Evolutionary conservation across 2,797 vertebrate genomes (phyloP).

Genomic region (Ceyx erithaca): DNA sequence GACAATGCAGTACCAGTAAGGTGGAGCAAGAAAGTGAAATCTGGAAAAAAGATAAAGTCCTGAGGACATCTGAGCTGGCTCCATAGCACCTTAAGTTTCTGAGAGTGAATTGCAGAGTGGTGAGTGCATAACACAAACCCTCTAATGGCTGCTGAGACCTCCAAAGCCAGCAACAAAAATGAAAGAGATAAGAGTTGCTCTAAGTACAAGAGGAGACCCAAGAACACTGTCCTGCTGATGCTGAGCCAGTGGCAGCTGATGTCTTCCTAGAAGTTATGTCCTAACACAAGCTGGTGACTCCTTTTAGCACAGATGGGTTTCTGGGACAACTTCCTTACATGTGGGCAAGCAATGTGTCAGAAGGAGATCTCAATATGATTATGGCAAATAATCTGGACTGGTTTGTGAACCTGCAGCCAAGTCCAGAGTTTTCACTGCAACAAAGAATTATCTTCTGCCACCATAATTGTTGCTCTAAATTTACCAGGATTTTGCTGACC

Average conservation of each 20-base stretch:
- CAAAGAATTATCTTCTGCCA: neutral
- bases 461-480: neutral
- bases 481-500: neutral
- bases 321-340: neutral
- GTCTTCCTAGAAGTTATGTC: neutral
- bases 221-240: neutral
- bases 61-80: neutral
- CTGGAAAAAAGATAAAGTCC: neutral
- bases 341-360: neutral
- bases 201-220: neutral
- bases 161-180: neutral
- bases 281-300: neutral
- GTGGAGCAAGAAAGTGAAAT: neutral
- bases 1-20: neutral
- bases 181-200: rapidly evolving
- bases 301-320: neutral
- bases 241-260: neutral
- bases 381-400: neutral
- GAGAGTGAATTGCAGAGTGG: neutral
- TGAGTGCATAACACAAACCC: neutral
- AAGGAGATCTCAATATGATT: neutral
- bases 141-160: neutral
- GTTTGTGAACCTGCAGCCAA: neutral
- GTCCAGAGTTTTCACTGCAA: neutral
- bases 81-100: neutral